Base-by-base conservation (phyloP, 2,797 vertebrate species). In the Trachops cirrhosus region DNA sequence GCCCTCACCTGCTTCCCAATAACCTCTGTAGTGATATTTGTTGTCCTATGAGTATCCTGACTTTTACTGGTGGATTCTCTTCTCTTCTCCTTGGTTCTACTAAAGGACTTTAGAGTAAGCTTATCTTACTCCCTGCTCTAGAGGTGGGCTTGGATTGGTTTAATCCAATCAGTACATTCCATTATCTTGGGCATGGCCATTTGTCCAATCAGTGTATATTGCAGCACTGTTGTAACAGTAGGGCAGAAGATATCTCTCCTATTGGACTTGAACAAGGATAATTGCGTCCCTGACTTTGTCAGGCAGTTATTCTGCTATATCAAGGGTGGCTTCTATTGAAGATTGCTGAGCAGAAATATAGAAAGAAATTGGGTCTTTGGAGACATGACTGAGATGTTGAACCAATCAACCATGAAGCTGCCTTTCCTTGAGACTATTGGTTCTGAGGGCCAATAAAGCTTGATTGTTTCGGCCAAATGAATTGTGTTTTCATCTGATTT, bases 401-500 rank as follows among this genome's bases (percentile, higher is more conserved):
- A 73, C 54, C 44, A 75, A 32, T 64, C 34, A 89, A 50, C 9
- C 7, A 34, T 21, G 39, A 79, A 32, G 16, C 41, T 89, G 48
- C 7, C 59, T 26, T 73, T 89, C 39, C 48, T 89, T 44, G 19
- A 92, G 54, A 71, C 44, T 71, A 50, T 48, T 52, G 24, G 21
- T 73, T 84, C 29, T 88, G 52, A 88, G 46, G 6, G 39, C 11
- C 54, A 59, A 37, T 68, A 74, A 73, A 73, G 54, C 29, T 92
- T 14, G 4, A 37, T 68, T 85, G 18, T 79, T 74, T 79, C 79
- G 80, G 34, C 41, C 57, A 80, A 85, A 91, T 64, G 11, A 67
- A 52, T 50, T 91, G n/a, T 73, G 46, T 85, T 59, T 96, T 96
- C 79, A 85, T 85, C 37, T 68, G 32, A 50, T 68, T 90, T 82